Evolutionary conservation across 2,888 invertebrate species (phyloP).

Genomic region (Drosophila mettleri): DNA sequence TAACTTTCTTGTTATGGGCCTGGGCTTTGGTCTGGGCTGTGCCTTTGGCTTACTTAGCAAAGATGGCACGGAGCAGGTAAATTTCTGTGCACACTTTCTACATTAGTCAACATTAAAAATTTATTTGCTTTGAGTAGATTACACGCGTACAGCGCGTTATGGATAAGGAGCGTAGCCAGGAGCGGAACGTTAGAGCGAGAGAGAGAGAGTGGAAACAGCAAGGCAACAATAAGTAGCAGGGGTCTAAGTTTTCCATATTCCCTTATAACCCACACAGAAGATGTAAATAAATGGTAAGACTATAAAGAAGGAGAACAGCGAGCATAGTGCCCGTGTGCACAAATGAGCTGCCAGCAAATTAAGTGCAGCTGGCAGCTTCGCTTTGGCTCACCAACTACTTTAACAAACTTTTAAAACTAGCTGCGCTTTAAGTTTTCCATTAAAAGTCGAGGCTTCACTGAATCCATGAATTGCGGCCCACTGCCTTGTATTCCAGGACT

Average conservation of each 20-base stretch:
- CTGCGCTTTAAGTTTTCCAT: constrained; percentile 63
- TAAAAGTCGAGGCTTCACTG: constrained; percentile 28
- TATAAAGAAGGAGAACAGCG: constrained; percentile 13
- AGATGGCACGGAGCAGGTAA: constrained; percentile 56
- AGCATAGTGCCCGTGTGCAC: constrained; percentile 31
- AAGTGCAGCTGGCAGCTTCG: constrained; percentile 75
- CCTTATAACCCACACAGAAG: constrained; percentile 24
- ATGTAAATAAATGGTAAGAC: constrained; percentile 19
- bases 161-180: neutral
- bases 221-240: constrained; percentile 30
- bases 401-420: constrained; percentile 54
- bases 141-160: constrained; percentile 53
- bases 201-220: neutral
- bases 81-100: constrained; percentile 66
- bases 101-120: constrained; percentile 79
- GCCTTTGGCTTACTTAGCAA: constrained; percentile 15
- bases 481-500: constrained; percentile 23
- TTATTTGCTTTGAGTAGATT: constrained; percentile 77
- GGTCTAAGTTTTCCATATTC: constrained; percentile 55
- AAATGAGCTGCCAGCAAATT: constrained; percentile 75
- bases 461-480: constrained; percentile 27
- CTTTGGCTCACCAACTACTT: constrained; percentile 56
- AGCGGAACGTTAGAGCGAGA: no score
- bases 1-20: constrained; percentile 19
- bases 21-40: constrained; percentile 9